Conservation (phyloP, 2,113 vertebrate species). For the Heloderma charlesbogerti region DNA sequence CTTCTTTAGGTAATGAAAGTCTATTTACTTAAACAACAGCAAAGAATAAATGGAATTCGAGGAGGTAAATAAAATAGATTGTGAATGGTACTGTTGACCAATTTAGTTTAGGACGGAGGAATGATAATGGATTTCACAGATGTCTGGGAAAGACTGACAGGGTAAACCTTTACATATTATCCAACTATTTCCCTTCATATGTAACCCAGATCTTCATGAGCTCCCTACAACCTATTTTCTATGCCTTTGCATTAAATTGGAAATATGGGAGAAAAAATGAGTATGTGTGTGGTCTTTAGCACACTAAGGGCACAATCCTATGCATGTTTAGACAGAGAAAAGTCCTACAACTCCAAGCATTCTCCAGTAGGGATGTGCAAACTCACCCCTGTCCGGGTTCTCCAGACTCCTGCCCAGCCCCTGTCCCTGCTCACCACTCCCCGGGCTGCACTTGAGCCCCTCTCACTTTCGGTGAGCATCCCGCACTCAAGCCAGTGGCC, state of each 20-base stretch:
- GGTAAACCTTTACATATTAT: neutral
- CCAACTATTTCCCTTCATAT: neutral
- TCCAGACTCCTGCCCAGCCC: no score
- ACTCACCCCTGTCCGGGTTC: no score
- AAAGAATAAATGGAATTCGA: conserved; percentile 33
- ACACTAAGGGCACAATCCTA: no score
- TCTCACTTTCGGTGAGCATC: no score
- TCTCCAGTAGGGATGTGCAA: no score
- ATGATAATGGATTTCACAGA: neutral
- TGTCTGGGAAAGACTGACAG: neutral
- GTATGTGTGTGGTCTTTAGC: neutral
- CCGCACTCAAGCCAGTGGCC: no score
- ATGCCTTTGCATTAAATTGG: neutral
- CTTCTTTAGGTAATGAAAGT: conserved; percentile 33
- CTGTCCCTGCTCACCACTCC: no score
- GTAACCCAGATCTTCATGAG: neutral
- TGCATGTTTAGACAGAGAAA: no score
- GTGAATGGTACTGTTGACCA: neutral
- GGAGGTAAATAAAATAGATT: conserved; percentile 41
- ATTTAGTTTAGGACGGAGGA: neutral
- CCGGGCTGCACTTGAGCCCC: no score
- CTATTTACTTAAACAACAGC: conserved; percentile 31
- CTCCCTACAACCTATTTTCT: neutral
- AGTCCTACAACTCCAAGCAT: no score
- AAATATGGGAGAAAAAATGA: neutral